phyloP scores from a whole-genome alignment of 1,140 invertebrate genomes.

The Drosophila jambulina region DNA sequence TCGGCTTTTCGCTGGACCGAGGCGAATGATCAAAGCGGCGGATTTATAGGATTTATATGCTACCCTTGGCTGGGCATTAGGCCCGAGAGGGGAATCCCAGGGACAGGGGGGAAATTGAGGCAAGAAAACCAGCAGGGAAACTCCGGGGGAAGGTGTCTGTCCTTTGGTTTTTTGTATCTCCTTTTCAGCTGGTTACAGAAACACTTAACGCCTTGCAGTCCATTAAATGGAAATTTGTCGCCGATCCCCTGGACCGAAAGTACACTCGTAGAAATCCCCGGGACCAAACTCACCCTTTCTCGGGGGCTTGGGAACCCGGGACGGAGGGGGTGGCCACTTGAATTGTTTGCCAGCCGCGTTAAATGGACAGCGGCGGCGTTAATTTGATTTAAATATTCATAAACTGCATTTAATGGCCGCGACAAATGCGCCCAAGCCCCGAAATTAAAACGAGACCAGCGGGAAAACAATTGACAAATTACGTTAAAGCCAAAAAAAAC shows the following conservation, averaged over 20 bases:
- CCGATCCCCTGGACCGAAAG: constrained; percentile 38
- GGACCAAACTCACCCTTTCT: constrained; percentile 12
- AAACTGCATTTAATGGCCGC: constrained; percentile 76
- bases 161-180: constrained; percentile 12
- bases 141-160: not conserved
- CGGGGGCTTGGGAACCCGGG: not conserved
- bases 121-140: constrained; percentile 5
- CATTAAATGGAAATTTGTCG: constrained; percentile 78
- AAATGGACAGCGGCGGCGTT: constrained; percentile 55
- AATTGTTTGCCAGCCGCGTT: constrained; percentile 60
- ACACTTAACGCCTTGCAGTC: constrained; percentile 79
- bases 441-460: constrained; percentile 51
- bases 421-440: constrained; percentile 56
- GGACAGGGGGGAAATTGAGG: not conserved
- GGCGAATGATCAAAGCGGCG: constrained; percentile 74
- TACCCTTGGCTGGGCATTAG: constrained; percentile 76
- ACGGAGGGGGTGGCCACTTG: constrained; percentile 24
- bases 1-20: constrained; percentile 57
- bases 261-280: constrained; percentile 16
- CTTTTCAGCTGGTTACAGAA: constrained; percentile 70
- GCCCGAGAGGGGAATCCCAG: not conserved
- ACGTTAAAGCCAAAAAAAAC: not conserved
- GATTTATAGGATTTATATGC: constrained; percentile 78
- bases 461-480: constrained; percentile 36
- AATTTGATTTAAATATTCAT: constrained; percentile 83